Conservation (phyloP, 2,113 vertebrate genomes). For the Phyllostomus hastatus region DNA sequence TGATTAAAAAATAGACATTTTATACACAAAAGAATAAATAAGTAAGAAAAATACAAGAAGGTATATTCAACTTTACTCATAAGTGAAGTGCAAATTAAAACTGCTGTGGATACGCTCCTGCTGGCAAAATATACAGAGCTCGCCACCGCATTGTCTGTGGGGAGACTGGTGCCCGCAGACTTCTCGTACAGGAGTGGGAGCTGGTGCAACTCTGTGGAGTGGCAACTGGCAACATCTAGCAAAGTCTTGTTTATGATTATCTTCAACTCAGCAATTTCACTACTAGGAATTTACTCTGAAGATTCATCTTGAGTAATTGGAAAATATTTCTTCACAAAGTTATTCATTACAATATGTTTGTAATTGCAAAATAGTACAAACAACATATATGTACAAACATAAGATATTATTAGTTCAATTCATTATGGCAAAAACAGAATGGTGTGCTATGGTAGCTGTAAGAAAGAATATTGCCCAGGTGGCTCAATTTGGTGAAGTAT, state of each 20-base stretch:
- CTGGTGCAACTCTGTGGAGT: no score
- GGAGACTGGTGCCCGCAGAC: not conserved
- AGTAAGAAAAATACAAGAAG: not conserved
- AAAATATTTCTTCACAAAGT: not conserved
- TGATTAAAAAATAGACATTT: not conserved
- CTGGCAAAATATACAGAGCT: not conserved
- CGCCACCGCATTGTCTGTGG: not conserved
- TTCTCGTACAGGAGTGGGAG: no score
- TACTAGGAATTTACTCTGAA: not conserved
- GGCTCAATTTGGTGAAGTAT: no score
- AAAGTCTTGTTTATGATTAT: not conserved
- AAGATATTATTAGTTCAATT: not conserved
- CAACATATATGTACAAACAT: not conserved
- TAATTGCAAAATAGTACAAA: not conserved
- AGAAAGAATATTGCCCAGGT: not conserved
- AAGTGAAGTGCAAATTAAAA: not conserved
- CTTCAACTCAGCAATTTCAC: not conserved
- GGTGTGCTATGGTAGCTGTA: not conserved
- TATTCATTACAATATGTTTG: not conserved
- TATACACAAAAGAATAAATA: not conserved
- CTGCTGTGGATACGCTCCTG: not conserved
- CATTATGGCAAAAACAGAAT: not conserved
- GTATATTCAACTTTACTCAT: not conserved
- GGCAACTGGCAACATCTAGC: not conserved
- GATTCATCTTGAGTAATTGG: not conserved